Percentiles rank a stretch among this genome's conserved stretches.
Evolutionary conservation across 2,113 vertebrate species (phyloP).

Genomic region (Marmota monax): DNA sequence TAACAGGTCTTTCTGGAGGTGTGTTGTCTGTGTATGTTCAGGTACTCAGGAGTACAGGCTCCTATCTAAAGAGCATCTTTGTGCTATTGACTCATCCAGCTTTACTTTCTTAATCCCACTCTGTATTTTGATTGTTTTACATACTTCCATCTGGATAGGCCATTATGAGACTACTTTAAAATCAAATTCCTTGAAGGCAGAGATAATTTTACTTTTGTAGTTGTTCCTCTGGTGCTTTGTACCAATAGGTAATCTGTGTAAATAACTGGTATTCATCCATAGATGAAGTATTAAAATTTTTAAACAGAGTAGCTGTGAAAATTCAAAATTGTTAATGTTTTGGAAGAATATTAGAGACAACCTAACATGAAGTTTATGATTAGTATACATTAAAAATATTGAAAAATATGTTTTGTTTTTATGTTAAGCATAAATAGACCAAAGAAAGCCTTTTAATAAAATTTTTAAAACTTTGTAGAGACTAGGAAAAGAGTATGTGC

Average conservation of each 20-base stretch:
- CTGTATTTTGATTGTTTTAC: not conserved
- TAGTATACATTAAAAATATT: constrained; percentile 37
- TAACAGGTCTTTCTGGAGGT: not conserved
- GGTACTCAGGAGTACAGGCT: not conserved
- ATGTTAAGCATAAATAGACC: constrained; percentile 4
- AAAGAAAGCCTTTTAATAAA: constrained; percentile 54
- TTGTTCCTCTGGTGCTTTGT: not conserved
- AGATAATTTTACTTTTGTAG: constrained; percentile 11
- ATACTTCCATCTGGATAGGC: not conserved
- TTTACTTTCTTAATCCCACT: not conserved
- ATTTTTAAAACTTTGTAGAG: constrained; percentile 41
- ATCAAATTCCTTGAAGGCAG: constrained; percentile 4
- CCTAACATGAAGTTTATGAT: constrained; percentile 31
- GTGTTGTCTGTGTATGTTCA: not conserved
- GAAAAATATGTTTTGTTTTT: constrained; percentile 50
- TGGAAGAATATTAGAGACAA: not conserved
- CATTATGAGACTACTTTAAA: not conserved
- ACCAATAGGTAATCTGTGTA: not conserved
- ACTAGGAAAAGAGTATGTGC: not conserved
- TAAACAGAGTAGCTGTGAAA: not conserved
- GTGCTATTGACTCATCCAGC: not conserved
- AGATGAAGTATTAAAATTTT: constrained; percentile 14
- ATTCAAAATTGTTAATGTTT: constrained; percentile 40
- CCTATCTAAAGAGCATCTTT: not conserved
- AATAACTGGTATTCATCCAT: constrained; percentile 40